Evolutionary conservation across 1,140 invertebrate species (phyloP).

Genomic region (Mya arenaria): DNA sequence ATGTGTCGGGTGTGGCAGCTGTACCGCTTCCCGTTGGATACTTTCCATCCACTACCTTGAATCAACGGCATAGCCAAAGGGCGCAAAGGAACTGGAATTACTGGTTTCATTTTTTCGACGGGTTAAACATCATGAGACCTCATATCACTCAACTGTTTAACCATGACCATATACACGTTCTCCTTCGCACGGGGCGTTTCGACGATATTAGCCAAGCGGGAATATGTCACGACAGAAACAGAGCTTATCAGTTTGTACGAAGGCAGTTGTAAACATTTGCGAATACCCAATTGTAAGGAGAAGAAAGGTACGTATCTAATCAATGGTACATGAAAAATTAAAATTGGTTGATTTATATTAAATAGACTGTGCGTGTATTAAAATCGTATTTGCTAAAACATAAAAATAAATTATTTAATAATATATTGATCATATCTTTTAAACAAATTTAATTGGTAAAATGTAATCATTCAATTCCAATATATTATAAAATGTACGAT

Average conservation of each 20-base stretch:
- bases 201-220: not conserved
- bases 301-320: no score
- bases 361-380: no score
- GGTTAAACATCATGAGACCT: not conserved
- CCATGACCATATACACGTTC: constrained; percentile 4
- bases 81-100: constrained; percentile 21
- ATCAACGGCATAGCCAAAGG: not conserved
- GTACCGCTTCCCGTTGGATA: not conserved
- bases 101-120: constrained; percentile 21
- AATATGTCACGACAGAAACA: not conserved
- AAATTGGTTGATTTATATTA: no score
- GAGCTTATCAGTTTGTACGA: constrained; percentile 6
- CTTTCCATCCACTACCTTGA: not conserved
- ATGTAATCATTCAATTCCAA: no score
- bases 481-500: no score
- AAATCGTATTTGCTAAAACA: no score
- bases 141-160: not conserved
- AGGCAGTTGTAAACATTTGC: constrained; percentile 8
- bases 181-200: constrained; percentile 10
- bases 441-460: no score
- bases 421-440: no score
- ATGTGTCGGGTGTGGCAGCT: not conserved
- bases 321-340: no score
- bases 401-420: no score
- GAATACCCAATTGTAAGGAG: no score